These are phyloP conservation scores for Gorsachius magnificus DNA, from an alignment of 2,797 vertebrate genomes.

Conservation along the genomic window DNA sequence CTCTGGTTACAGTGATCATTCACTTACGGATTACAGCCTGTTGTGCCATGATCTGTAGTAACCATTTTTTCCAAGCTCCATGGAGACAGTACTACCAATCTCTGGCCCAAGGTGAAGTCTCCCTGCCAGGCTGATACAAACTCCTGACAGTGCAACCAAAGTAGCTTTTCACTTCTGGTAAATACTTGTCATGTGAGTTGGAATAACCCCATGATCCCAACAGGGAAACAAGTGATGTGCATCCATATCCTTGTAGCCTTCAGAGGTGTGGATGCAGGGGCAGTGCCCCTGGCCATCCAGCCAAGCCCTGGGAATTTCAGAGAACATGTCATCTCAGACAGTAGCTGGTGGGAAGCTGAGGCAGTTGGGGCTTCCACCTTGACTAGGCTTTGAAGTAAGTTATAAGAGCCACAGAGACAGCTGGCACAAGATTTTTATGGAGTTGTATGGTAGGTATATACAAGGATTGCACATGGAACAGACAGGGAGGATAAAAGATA, in stretches of 20 bases:
- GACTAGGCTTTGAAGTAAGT: neutral
- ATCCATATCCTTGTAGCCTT: fast-evolving
- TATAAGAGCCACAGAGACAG: neutral
- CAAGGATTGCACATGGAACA: neutral
- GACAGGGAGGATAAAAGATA: neutral
- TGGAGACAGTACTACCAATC: neutral
- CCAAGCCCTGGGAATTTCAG: neutral
- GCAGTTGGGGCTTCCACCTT: neutral
- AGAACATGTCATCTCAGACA: neutral
- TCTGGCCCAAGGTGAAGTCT: neutral
- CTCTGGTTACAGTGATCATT: neutral
- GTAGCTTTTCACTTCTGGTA: neutral
- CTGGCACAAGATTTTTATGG: neutral
- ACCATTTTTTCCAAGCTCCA: neutral
- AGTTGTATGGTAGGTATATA: neutral
- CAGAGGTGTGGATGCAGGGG: neutral
- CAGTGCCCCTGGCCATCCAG: neutral
- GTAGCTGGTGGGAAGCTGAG: neutral
- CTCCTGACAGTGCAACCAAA: neutral
- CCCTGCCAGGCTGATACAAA: neutral
- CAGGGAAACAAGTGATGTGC: neutral
- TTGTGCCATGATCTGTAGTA: neutral
- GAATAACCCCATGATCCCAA: neutral
- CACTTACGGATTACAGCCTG: neutral
- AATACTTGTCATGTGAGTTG: neutral